Evolutionary conservation across 2,888 invertebrate genomes (phyloP), one percentile per base, ranked within the genome.

Genomic region (Crematogaster levior): DNA sequence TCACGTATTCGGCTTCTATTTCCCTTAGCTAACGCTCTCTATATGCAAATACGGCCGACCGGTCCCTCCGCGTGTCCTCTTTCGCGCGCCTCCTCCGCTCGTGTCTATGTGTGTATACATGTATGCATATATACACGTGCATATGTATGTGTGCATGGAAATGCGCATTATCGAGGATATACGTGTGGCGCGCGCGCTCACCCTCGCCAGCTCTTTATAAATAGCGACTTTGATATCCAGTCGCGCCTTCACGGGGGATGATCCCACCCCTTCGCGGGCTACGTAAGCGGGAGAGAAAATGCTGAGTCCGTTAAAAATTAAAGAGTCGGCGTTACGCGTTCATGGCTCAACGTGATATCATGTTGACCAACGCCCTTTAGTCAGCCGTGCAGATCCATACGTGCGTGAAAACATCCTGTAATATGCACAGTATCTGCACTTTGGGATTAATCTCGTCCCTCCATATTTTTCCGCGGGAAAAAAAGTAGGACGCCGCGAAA

Each of bases 21-120:
- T 94, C 94, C 94, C 93, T 93, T 93, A 93, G 93, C 93, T 93
- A 91, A 93, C 93, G 92, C 94, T 94, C 93, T 94, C 94, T 94
- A 94, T 94, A 94, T 94, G 94, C 94, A 94, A 94, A 94, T 94
- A 93, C 86, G 90, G 77, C 83, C 90, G 89, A 88, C 87, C 91
- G 91, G 90, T 90, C 88, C 85, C 88, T 87, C 86, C 90, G 81
- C 86, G 85, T 88, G 85, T 88, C 88, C 86, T 88, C 88, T 86
- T 86, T 85, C 84, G 85, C 89, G 88, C 83, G 83, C 84, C 84
- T 88, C 80, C 74, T 83, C 75, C 60, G 70, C 82, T 82, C 79
- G 34, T 34, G 37, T 51, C 18, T 24, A 12, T n/a, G 48, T 34
- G 10, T 61, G 83, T 79, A 56, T 5, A 30, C 51, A 43, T 40